Base-by-base conservation (phyloP, 2,797 vertebrate genomes). In the Emys orbicularis region DNA sequence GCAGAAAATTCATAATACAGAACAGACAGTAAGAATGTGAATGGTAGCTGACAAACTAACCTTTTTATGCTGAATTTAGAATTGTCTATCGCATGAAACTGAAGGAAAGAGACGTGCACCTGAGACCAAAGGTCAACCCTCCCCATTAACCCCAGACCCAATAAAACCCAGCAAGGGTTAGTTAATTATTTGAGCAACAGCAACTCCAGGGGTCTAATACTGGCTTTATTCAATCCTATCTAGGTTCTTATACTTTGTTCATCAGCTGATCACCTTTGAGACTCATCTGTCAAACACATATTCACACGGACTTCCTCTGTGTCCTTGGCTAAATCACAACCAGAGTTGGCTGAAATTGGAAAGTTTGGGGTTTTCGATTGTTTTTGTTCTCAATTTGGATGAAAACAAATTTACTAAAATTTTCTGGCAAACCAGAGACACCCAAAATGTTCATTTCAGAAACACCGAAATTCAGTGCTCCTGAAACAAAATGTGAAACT, bases 291-390 rank as follows among this genome's bases (percentile, higher is more conserved):
- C 41, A 5, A 8, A 84, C 19, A 47, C 1, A 1, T 2, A 0
- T 4, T 4, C 53, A 5, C 79, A 34, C 0, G 0, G 56, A 87
- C 74, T 27, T 53, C 31, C 27, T 47, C 21, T 0, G 0, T 1
- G 1, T 11, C 57, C 77, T 29, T n/a, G 8, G 59, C 5, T 12
- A 15, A 72, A 13, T 5, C 19, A 31, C 3, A 6, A 50, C 41
- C n/a, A 34, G 31, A 61, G 31, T 16, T 34, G 31, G 31, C 4
- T 65, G 31, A 18, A 65, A 65, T 65, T 34, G 31, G 31, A 34
- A 16, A 65, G 6, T 31, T 31, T 65, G 59, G 4, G 16, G 29
- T 15, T 59, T 59, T 57, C 27, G 29, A 59, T n/a, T n/a, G n/a
- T n/a, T n/a, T n/a, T n/a, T n/a, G n/a, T n/a, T n/a, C n/a, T n/a